Percentiles rank a stretch among this genome's conserved stretches.
These are phyloP conservation scores for Protobothrops mucrosquamatus DNA, from an alignment of 2,113 vertebrate genomes.

Conservation along the genomic window DNA sequence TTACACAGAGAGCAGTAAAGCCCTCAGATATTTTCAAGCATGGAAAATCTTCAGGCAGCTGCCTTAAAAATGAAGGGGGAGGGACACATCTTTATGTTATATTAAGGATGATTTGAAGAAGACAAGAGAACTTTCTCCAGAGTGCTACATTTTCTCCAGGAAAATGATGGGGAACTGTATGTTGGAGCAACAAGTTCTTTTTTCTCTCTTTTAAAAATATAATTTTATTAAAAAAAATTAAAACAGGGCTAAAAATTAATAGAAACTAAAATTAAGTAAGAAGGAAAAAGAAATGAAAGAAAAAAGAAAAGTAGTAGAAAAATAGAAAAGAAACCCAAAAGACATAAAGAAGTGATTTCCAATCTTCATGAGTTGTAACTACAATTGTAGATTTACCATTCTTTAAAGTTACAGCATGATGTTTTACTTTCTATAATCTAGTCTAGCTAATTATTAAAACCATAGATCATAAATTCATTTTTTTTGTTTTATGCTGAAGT, in stretches of 20 bases:
- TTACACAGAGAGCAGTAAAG: constrained; percentile 18
- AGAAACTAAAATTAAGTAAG: not conserved
- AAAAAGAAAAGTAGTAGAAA: not conserved
- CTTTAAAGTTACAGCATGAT: not conserved
- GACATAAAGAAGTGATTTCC: not conserved
- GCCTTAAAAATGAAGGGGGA: constrained; percentile 14
- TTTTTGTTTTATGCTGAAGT: not conserved
- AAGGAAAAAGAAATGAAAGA: not conserved
- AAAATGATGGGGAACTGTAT: not conserved
- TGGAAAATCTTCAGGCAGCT: constrained; percentile 25
- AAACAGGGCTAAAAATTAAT: not conserved
- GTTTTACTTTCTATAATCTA: not conserved
- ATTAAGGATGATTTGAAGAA: not conserved
- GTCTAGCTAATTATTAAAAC: not conserved
- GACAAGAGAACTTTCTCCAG: not conserved
- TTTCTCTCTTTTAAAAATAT: not conserved
- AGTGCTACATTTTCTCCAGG: not conserved
- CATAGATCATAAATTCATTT: not conserved
- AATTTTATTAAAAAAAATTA: not conserved
- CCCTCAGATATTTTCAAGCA: constrained; percentile 13
- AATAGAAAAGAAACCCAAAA: not conserved
- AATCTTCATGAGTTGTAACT: not conserved
- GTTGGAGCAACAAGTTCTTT: not conserved
- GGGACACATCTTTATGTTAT: not conserved
- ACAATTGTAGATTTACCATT: not conserved